Conservation (phyloP, 2,888 invertebrate genomes). For the Agrochola circellaris region DNA sequence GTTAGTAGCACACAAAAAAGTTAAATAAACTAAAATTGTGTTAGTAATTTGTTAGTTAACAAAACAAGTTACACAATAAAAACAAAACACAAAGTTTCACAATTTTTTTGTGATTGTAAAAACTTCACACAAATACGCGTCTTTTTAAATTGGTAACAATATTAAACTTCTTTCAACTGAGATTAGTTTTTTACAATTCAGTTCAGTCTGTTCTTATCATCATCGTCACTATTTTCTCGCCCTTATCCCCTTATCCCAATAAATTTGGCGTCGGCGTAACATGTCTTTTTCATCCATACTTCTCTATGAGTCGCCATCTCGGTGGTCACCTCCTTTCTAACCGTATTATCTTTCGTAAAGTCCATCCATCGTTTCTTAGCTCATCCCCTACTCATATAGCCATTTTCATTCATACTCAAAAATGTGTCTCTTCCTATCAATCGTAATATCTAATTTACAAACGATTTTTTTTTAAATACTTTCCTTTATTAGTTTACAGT, state of each 20-base stretch:
- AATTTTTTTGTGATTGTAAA: no score
- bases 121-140: not conserved
- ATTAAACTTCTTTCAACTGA: not conserved
- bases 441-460: not conserved
- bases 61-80: no score
- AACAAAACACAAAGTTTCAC: no score
- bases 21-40: no score
- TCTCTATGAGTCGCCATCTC: not conserved
- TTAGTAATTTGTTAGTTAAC: no score
- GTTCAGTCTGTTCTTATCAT: not conserved
- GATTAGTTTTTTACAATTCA: not conserved
- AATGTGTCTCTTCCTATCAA: not conserved
- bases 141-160: not conserved
- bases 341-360: not conserved
- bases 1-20: no score
- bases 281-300: not conserved
- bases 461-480: not conserved
- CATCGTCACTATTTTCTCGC: not conserved
- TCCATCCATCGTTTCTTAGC: not conserved
- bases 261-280: not conserved
- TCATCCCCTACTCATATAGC: not conserved
- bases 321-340: not conserved
- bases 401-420: not conserved
- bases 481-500: not conserved
- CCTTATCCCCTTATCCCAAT: no score